Conservation (phyloP, 2,113 vertebrate genomes). For the human region DNA sequence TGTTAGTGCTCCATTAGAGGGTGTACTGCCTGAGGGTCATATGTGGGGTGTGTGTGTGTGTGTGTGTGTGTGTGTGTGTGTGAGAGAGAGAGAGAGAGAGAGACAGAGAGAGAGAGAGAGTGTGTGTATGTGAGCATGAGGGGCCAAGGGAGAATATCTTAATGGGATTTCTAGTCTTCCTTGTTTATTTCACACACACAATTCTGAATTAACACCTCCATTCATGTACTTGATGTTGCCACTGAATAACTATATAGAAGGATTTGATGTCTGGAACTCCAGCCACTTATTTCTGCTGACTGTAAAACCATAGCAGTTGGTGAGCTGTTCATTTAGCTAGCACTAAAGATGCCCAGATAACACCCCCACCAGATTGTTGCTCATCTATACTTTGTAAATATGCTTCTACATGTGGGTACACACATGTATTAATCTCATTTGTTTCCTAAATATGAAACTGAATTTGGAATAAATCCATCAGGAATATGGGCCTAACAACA, state of each 20-base stretch:
- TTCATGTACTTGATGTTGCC: background rate
- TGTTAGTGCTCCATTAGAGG: background rate
- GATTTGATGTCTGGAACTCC: background rate
- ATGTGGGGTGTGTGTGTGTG: background rate
- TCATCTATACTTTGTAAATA: background rate
- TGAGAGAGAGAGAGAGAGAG: too few relatives aligned
- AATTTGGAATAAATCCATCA: conserved; percentile 14
- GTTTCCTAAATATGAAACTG: background rate
- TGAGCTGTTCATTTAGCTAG: background rate
- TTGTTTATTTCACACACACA: conserved; percentile 31
- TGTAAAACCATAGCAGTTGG: background rate
- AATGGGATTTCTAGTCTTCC: conserved; percentile 10
- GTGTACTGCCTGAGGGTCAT: background rate
- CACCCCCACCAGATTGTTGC: background rate
- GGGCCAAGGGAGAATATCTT: background rate
- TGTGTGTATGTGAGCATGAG: background rate
- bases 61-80: background rate
- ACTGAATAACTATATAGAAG: background rate
- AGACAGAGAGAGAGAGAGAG: too few relatives aligned
- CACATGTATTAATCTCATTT: background rate
- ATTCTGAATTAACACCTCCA: background rate
- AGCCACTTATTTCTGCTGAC: conserved; percentile 2
- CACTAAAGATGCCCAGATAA: background rate
- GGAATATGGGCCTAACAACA: background rate
- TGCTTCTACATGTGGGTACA: background rate